phyloP scores from a whole-genome alignment of 2,113 vertebrate species.

The Channa maculata region DNA sequence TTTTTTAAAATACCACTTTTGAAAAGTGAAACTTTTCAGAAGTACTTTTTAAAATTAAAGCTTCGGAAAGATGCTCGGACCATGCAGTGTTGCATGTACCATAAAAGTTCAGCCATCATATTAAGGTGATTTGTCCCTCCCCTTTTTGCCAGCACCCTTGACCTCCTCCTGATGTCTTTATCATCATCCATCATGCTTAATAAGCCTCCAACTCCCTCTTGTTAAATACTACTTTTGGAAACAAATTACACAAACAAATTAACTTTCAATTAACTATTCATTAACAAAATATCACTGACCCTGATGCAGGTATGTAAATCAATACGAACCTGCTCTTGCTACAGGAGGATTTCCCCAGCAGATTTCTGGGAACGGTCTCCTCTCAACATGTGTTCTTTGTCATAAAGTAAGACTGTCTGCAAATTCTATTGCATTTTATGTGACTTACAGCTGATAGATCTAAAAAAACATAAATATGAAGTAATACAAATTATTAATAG shows the following conservation, averaged over 20 bases:
- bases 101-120: not conserved
- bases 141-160: not conserved
- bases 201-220: not conserved
- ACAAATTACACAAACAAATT: too few relatives aligned
- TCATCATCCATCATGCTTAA: not conserved
- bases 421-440: not conserved
- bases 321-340: not conserved
- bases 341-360: too few relatives aligned
- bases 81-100: too few relatives aligned
- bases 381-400: conserved; percentile 35
- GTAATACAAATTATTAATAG: not conserved
- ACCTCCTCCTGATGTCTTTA: not conserved
- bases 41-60: too few relatives aligned
- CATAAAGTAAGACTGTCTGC: conserved; percentile 11
- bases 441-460: not conserved
- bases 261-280: not conserved
- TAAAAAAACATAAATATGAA: not conserved
- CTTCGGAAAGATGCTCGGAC: too few relatives aligned
- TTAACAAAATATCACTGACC: not conserved
- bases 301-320: not conserved
- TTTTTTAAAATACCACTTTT: not conserved
- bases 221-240: not conserved
- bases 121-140: too few relatives aligned
- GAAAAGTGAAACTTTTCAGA: not conserved
- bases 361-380: conserved; percentile 51